Evolutionary conservation across 2,797 vertebrate species (phyloP).

Genomic region (Tokudaia tokunoshimensis): DNA sequence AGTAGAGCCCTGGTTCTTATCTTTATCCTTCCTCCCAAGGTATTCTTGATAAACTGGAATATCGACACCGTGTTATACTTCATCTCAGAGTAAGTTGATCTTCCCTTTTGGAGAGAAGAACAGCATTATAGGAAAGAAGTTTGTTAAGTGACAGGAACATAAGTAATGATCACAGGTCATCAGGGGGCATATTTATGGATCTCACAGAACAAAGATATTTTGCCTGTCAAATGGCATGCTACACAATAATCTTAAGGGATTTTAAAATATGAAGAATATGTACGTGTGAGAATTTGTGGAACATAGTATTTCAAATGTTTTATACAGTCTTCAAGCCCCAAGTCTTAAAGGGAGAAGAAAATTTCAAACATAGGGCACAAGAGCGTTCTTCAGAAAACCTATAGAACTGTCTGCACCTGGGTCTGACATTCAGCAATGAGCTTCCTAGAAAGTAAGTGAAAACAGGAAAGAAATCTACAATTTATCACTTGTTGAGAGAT

Average conservation of each 20-base stretch:
- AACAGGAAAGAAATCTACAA: background rate
- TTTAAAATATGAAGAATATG: background rate
- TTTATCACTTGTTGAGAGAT: background rate
- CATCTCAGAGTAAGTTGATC: background rate
- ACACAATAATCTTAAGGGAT: slow-evolving; percentile 10
- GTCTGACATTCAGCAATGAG: slow-evolving; percentile 34
- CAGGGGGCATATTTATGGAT: background rate
- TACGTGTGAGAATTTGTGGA: background rate
- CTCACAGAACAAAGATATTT: background rate
- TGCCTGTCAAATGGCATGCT: background rate
- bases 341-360: background rate
- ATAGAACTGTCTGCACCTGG: background rate
- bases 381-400: slow-evolving; percentile 8
- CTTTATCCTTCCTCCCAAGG: background rate
- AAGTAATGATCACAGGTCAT: background rate
- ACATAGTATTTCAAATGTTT: slow-evolving; percentile 8
- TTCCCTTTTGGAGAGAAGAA: background rate
- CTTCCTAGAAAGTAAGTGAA: slow-evolving; percentile 11
- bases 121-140: background rate
- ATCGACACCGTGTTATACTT: background rate
- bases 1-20: background rate
- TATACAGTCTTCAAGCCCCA: background rate
- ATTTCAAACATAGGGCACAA: background rate
- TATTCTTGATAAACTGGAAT: background rate
- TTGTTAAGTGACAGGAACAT: background rate